phyloP scores from a whole-genome alignment of 2,888 invertebrate genomes.

The Spisula solida region DNA sequence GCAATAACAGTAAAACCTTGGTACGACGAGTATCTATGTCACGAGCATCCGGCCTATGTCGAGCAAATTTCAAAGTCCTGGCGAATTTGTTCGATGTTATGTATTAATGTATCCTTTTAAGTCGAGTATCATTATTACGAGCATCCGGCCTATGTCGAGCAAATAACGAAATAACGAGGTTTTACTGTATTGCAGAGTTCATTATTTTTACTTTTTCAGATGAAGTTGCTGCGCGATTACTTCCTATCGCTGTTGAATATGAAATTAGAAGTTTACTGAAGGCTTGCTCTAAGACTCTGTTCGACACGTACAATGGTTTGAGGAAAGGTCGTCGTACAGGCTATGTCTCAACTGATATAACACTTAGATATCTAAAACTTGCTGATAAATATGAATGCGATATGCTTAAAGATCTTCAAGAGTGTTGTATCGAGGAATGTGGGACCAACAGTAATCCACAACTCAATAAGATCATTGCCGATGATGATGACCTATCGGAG shows the following conservation, averaged over 20 bases:
- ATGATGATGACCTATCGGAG: too few relatives aligned
- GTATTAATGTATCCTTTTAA: too few relatives aligned
- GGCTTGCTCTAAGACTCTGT: conserved; percentile 52
- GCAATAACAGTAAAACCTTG: too few relatives aligned
- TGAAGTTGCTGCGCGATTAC: conserved; percentile 50
- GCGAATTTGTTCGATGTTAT: too few relatives aligned
- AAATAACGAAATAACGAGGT: too few relatives aligned
- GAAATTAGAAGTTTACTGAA: conserved; percentile 57
- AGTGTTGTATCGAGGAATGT: conserved; percentile 57
- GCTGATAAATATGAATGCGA: conserved; percentile 54
- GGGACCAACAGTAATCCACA: conserved; percentile 36
- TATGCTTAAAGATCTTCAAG: conserved; percentile 37
- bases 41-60: too few relatives aligned
- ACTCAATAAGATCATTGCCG: too few relatives aligned
- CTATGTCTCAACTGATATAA: conserved; percentile 47
- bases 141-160: too few relatives aligned
- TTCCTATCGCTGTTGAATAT: conserved; percentile 61
- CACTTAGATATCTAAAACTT: conserved; percentile 45
- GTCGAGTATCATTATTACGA: too few relatives aligned
- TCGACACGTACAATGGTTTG: conserved; percentile 44
- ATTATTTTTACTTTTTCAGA: conserved; percentile 40
- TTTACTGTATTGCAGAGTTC: neutral
- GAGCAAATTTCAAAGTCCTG: too few relatives aligned
- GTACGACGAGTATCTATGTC: too few relatives aligned
- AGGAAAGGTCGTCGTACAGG: conserved; percentile 52